Evolutionary conservation across 2,797 vertebrate genomes (phyloP).

Genomic region (Erpetoichthys calabaricus): DNA sequence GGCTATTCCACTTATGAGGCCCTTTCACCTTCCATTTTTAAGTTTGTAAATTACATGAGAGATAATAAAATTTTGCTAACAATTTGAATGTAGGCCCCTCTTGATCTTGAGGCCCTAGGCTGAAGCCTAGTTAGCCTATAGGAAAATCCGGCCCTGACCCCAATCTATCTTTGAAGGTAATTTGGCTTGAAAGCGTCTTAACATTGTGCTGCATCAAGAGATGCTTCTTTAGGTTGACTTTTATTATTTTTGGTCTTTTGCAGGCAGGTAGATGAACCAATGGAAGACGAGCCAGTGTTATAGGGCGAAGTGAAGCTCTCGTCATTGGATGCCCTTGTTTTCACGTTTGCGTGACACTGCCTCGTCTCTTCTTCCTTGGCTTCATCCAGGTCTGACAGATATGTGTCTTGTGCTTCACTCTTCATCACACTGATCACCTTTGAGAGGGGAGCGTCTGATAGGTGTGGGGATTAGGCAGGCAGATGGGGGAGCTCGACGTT

Average conservation of each 20-base stretch:
- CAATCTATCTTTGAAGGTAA: too few species aligned
- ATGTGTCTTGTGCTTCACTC: slow-evolving; percentile 1
- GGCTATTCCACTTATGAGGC: too few species aligned
- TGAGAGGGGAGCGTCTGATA: not conserved
- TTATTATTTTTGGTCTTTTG: slow-evolving; percentile 5
- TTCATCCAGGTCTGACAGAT: slow-evolving; percentile 18
- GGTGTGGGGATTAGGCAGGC: slow-evolving; percentile 6
- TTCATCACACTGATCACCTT: not conserved
- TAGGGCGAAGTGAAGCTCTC: slow-evolving; percentile 40
- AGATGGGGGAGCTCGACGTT: not conserved
- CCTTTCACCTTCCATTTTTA: too few species aligned
- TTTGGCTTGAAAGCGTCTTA: too few species aligned
- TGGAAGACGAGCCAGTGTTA: slow-evolving; percentile 81
- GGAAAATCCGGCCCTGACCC: too few species aligned
- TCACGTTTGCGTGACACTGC: slow-evolving; percentile 22
- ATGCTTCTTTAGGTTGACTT: too few species aligned
- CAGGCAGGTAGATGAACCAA: slow-evolving; percentile 80
- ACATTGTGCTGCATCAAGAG: too few species aligned
- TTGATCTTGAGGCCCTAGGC: too few species aligned
- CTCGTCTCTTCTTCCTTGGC: slow-evolving; percentile 12
- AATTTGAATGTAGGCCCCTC: too few species aligned
- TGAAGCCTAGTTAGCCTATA: too few species aligned
- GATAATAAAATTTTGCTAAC: too few species aligned
- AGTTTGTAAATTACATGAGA: too few species aligned
- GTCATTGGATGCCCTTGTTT: slow-evolving; percentile 3